These are phyloP conservation scores for Xenopus tropicalis DNA, from an alignment of 2,113 vertebrate genomes.

Conservation along the genomic window DNA sequence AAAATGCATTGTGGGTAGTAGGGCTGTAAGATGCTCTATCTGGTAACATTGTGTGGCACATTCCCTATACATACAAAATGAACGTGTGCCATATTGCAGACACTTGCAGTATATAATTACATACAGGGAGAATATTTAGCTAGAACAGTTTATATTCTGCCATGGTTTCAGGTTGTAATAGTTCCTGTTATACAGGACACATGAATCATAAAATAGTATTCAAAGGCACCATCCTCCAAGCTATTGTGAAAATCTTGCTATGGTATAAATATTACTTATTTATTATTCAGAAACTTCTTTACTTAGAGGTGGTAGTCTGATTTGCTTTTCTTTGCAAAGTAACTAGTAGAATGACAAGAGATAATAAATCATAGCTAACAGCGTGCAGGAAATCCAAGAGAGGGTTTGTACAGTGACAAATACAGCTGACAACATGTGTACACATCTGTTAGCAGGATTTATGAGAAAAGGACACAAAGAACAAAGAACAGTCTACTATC, in stretches of 20 bases:
- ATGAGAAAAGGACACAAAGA: constrained; percentile 61
- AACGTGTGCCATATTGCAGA: constrained; percentile 5
- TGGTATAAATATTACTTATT: constrained; percentile 50
- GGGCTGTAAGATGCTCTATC: no score
- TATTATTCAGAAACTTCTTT: constrained; percentile 55
- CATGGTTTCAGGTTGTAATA: constrained; percentile 37
- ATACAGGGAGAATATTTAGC: constrained; percentile 46
- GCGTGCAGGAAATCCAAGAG: constrained; percentile 62
- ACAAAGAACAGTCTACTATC: constrained; percentile 26
- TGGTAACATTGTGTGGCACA: no score
- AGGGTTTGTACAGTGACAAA: constrained; percentile 63
- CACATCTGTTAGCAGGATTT: constrained; percentile 63
- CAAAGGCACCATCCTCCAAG: constrained; percentile 34
- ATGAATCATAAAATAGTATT: constrained; percentile 47
- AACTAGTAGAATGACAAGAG: constrained; percentile 57
- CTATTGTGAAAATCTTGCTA: constrained; percentile 46
- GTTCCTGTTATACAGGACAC: constrained; percentile 11
- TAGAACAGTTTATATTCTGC: constrained; percentile 45
- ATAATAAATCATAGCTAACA: constrained; percentile 70
- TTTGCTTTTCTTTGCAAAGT: constrained; percentile 59
- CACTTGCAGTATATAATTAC: constrained; percentile 39
- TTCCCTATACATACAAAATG: no score
- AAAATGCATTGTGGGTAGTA: no score
- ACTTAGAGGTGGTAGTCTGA: constrained; percentile 53
- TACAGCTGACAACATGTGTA: constrained; percentile 62